Conservation (phyloP, 2,888 invertebrate genomes). For the Dryomyza anilis region DNA sequence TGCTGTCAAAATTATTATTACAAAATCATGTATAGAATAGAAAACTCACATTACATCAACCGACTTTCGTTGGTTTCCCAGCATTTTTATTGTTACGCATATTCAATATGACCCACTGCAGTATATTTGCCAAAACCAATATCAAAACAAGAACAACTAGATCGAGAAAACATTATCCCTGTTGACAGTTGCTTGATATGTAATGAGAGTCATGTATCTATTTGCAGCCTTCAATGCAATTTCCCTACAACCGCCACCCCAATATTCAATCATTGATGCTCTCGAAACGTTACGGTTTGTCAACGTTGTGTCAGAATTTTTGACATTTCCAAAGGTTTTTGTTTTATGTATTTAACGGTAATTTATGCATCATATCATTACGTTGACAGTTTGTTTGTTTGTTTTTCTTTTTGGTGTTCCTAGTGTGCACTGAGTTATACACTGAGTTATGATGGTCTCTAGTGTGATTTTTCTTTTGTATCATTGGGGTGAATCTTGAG, state of each 20-base stretch:
- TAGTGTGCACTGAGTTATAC: too few species aligned
- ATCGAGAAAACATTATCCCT: not conserved
- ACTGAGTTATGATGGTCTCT: too few species aligned
- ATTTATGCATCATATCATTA: conserved; percentile 19
- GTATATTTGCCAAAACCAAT: not conserved
- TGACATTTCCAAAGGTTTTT: not conserved
- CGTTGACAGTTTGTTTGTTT: not conserved
- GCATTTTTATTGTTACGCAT: too few species aligned
- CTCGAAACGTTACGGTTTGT: not conserved
- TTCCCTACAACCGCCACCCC: not conserved
- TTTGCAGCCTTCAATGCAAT: not conserved
- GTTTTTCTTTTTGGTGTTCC: not conserved
- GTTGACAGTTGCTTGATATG: conserved; percentile 5
- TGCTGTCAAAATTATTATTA: too few species aligned
- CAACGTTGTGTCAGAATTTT: conserved; percentile 14
- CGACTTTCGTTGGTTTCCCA: too few species aligned
- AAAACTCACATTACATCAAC: too few species aligned
- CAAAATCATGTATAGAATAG: too few species aligned
- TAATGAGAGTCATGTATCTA: not conserved
- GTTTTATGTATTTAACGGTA: conserved; percentile 23
- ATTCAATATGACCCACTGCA: too few species aligned
- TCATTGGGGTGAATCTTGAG: too few species aligned
- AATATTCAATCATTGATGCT: not conserved
- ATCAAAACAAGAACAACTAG: not conserved
- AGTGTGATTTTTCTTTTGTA: too few species aligned